These are phyloP conservation scores for Diplosoma virens DNA, from an alignment of 23 tunicate species.

Conservation along the genomic window DNA sequence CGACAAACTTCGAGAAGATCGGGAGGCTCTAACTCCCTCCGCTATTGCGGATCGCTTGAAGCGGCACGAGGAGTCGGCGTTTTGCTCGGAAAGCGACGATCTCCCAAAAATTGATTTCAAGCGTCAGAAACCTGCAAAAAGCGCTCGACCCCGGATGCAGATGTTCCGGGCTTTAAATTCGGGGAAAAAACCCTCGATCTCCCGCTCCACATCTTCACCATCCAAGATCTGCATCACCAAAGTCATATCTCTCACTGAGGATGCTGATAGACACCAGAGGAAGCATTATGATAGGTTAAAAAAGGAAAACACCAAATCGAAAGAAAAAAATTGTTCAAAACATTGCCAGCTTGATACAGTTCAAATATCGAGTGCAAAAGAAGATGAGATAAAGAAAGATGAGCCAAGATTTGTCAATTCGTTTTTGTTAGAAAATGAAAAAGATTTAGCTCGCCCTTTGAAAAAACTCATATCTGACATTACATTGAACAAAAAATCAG, in stretches of 20 bases:
- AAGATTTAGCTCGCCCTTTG: conserved; percentile 4
- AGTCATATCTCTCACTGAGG: neutral
- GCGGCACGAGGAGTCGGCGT: neutral
- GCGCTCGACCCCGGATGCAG: neutral
- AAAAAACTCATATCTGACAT: conserved; percentile 16
- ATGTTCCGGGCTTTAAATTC: conserved; percentile 16
- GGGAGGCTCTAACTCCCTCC: neutral
- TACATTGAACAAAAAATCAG: neutral
- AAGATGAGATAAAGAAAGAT: neutral
- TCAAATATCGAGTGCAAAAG: neutral
- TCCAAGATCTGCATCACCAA: neutral
- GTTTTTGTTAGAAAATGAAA: neutral
- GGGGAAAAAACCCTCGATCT: neutral
- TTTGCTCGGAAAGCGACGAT: neutral
- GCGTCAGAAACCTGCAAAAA: neutral
- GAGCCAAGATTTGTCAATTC: too few species aligned
- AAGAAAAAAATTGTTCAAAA: too few species aligned
- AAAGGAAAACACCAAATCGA: too few species aligned
- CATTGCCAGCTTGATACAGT: too few species aligned
- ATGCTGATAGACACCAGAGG: too few species aligned
- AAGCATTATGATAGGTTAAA: too few species aligned
- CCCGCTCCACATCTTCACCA: neutral
- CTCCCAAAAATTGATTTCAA: neutral
- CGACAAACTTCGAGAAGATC: neutral
- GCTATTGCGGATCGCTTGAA: neutral